A percentile compares a stretch with the other conserved stretches of the same genome.
These are phyloP conservation scores for Tholera decimalis DNA, from an alignment of 2,888 invertebrate species.

Conservation along the genomic window DNA sequence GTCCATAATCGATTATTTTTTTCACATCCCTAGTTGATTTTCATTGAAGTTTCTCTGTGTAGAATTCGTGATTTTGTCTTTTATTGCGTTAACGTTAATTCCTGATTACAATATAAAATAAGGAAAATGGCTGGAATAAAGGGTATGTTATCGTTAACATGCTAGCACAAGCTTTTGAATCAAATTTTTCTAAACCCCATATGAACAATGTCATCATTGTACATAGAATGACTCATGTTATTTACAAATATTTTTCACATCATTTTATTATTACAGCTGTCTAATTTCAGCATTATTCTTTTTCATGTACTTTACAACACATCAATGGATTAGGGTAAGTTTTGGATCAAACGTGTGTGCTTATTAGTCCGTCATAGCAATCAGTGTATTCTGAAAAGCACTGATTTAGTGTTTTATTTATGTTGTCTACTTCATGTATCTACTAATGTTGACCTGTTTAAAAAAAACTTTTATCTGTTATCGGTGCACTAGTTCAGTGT, in stretches of 20 bases:
- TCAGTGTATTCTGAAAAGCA: not conserved
- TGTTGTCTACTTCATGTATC: not conserved
- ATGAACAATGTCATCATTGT: constrained; percentile 65
- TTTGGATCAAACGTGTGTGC: constrained; percentile 9
- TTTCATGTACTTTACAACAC: constrained; percentile 76
- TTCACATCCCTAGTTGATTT: constrained; percentile 33
- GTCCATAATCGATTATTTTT: too few relatives aligned
- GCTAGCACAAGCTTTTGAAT: not conserved
- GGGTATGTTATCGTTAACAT: constrained; percentile 73
- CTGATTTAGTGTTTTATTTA: not conserved
- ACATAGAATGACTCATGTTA: constrained; percentile 82
- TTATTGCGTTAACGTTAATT: constrained; percentile 37
- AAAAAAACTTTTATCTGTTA: not conserved
- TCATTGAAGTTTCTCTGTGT: constrained; percentile 37
- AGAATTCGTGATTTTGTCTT: constrained; percentile 35
- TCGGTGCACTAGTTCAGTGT: not conserved
- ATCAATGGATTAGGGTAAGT: constrained; percentile 79
- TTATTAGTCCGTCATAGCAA: constrained; percentile 4
- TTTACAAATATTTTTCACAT: constrained; percentile 79
- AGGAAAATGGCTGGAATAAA: constrained; percentile 88
- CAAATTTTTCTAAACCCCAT: not conserved
- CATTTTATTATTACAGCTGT: constrained; percentile 23
- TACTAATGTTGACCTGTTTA: constrained; percentile 16
- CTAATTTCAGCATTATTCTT: constrained; percentile 69
- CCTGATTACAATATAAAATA: constrained; percentile 32